Conservation (phyloP, 2,797 vertebrate genomes). For the Hylomyscus alleni region DNA sequence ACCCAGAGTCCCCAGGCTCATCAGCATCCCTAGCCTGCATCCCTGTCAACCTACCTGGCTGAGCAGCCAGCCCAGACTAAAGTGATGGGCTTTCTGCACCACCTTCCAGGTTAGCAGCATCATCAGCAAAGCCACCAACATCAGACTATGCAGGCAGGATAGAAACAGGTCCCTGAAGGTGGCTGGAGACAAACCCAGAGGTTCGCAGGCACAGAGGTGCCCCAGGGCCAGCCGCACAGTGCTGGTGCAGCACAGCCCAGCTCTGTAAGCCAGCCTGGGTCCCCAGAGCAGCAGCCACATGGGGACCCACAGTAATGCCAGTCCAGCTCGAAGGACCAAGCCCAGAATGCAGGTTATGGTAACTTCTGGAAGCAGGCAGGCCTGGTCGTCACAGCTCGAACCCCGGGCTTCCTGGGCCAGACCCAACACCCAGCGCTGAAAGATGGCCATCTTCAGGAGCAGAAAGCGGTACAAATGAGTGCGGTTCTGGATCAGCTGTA, state of each 20-base stretch:
- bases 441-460: slow-evolving; percentile 72
- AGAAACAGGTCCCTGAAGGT: slow-evolving; percentile 48
- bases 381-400: neutral
- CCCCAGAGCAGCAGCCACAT: slow-evolving; percentile 33
- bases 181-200: neutral
- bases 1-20: neutral
- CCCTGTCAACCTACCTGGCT: slow-evolving; percentile 58
- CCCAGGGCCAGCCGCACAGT: neutral
- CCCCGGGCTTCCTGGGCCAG: slow-evolving; percentile 70
- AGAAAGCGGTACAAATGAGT: slow-evolving; percentile 68
- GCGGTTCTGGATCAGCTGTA: slow-evolving; percentile 71
- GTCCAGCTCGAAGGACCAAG: neutral
- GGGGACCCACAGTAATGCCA: neutral
- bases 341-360: neutral
- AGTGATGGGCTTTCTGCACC: slow-evolving; percentile 5
- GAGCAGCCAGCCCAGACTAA: slow-evolving; percentile 3
- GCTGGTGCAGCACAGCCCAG: neutral
- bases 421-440: slow-evolving; percentile 73
- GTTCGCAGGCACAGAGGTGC: neutral
- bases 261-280: neutral
- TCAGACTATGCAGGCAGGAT: slow-evolving; percentile 68
- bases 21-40: neutral
- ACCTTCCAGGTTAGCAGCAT: slow-evolving; percentile 72
- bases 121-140: slow-evolving; percentile 50
- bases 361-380: fast-evolving